Conservation (phyloP, 2,888 invertebrate genomes). For the Tipula lateralis region DNA sequence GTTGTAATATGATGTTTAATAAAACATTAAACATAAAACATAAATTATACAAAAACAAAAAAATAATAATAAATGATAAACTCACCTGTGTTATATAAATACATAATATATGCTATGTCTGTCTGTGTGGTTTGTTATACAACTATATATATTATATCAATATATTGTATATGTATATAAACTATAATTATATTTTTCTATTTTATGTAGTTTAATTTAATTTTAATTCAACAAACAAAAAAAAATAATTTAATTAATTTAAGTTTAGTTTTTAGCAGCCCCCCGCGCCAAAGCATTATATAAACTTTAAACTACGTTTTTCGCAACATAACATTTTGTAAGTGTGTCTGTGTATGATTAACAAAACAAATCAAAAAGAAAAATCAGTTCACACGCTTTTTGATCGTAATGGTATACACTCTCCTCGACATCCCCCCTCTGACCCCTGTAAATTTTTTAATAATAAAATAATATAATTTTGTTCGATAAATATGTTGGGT, state of each 20-base stretch:
- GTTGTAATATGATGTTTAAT: background rate
- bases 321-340: background rate
- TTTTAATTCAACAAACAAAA: background rate
- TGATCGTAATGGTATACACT: slow-evolving; percentile 58
- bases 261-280: background rate
- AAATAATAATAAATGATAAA: background rate
- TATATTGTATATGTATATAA: background rate
- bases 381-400: slow-evolving; percentile 51
- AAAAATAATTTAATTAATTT: background rate
- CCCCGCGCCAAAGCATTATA: background rate
- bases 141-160: background rate
- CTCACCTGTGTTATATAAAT: slow-evolving; percentile 26
- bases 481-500: slow-evolving; percentile 31
- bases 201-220: background rate
- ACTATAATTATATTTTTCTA: background rate
- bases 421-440: slow-evolving; percentile 53
- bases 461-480: slow-evolving; percentile 40
- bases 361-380: background rate
- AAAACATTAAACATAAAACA: background rate
- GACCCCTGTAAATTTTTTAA: slow-evolving; percentile 44
- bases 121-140: slow-evolving; percentile 25
- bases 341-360: too few relatives aligned
- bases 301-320: background rate
- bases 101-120: background rate
- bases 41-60: slow-evolving; percentile 15